Percentiles rank a stretch among this genome's conserved stretches.
phyloP scores from a whole-genome alignment of 2,888 invertebrate species.

The Pristionchus maxplancki region DNA sequence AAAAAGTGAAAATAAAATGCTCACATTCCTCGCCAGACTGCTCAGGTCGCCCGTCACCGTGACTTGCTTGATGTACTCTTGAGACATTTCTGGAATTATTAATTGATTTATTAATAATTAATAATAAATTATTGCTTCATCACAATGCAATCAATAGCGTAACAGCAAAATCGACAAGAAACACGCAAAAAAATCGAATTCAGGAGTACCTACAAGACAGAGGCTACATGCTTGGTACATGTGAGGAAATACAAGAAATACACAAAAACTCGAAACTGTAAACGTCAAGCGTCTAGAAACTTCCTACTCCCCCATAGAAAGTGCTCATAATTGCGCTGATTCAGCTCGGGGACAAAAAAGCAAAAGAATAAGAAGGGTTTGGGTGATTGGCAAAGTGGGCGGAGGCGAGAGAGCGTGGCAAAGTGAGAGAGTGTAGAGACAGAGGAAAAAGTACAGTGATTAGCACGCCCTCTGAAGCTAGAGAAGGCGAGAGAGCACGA shows the following conservation, averaged over 20 bases:
- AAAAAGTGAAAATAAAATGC: constrained; percentile 24
- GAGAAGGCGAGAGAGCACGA: not conserved
- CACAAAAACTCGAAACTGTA: not conserved
- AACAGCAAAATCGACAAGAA: not conserved
- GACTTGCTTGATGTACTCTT: constrained; percentile 69
- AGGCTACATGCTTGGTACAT: too few relatives aligned
- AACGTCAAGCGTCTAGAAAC: not conserved
- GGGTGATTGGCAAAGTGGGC: not conserved
- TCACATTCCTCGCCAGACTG: constrained; percentile 62
- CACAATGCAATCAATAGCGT: not conserved
- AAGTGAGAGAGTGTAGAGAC: not conserved
- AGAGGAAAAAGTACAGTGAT: not conserved
- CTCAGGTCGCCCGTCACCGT: constrained; percentile 67
- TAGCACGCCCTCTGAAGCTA: too few relatives aligned
- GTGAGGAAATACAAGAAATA: too few relatives aligned
- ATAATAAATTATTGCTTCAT: not conserved
- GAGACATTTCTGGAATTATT: constrained; percentile 39
- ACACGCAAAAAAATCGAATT: too few relatives aligned
- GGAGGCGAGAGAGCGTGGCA: not conserved
- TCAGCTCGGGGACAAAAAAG: not conserved
- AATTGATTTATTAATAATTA: constrained; percentile 8
- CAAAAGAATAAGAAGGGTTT: not conserved
- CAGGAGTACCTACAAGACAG: too few relatives aligned
- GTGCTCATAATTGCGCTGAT: constrained; percentile 18
- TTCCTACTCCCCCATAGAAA: not conserved